Percentiles rank a stretch among this genome's conserved stretches.
Conservation (phyloP, 2,888 invertebrate species). For the Cyclophora punctaria region DNA sequence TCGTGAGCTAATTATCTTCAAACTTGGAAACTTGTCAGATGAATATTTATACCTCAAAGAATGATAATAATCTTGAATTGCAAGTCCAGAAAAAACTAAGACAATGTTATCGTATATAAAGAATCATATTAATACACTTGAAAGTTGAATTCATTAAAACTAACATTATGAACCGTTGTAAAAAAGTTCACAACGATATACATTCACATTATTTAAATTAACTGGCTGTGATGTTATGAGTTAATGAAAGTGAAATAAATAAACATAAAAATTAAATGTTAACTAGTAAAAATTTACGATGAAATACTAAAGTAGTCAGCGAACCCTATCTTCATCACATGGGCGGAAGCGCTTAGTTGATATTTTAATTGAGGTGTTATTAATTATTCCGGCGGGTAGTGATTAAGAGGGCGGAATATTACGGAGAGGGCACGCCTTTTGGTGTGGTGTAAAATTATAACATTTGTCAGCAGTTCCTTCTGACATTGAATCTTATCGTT, state of each 20-base stretch:
- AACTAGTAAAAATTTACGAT: constrained; percentile 10
- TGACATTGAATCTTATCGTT: constrained; percentile 34
- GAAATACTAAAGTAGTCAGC: constrained; percentile 14
- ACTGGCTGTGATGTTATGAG: not conserved
- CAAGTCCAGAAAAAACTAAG: not conserved
- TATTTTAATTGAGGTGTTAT: constrained; percentile 69
- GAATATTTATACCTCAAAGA: constrained; percentile 7
- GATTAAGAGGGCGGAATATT: constrained; percentile 67
- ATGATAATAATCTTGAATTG: constrained; percentile 3
- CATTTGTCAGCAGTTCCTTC: constrained; percentile 24
- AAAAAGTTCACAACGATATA: not conserved
- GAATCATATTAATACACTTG: not conserved
- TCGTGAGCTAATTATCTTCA: constrained; percentile 13
- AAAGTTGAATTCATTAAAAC: not conserved
- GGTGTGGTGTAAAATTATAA: constrained; percentile 37
- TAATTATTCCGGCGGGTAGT: constrained; percentile 62
- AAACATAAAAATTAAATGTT: constrained; percentile 7
- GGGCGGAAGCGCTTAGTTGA: constrained; percentile 57
- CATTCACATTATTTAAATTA: not conserved
- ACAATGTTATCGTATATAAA: not conserved
- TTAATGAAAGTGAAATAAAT: not conserved
- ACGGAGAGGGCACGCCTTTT: constrained; percentile 49
- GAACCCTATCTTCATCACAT: constrained; percentile 41
- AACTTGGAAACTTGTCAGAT: constrained; percentile 4
- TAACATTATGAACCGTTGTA: not conserved